Evolutionary conservation across 2,797 vertebrate species (phyloP), one percentile per base, ranked within the genome.

Genomic region (Aeoliscus strigatus): DNA sequence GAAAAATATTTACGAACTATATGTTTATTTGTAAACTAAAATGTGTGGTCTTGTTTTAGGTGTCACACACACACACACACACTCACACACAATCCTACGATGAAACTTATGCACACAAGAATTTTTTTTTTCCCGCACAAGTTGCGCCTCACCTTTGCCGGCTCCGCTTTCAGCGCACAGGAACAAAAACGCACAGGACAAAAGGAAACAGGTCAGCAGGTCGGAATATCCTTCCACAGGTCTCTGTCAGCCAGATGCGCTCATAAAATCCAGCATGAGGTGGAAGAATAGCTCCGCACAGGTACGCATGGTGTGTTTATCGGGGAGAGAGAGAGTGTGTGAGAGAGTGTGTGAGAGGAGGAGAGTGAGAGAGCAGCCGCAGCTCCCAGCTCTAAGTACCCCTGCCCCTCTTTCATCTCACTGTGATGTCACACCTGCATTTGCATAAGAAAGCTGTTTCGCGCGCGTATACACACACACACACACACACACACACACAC

Each of bases 401-500:
- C 67, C 80, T 61, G 81, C 54, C 71, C 71, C 25, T 66, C 90
- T 91, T 92, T 91, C 87, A 92, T 90, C 87, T 85, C 87, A 59
- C 78, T 69, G 86, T 93, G 92, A 94, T 91, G 92, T 94, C 92
- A 94, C 80, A 70, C 50, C 59, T 0, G 40, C 8, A 94, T 94
- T 93, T 90, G 84, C 92, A 94, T 94, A 91, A 91, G 88, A 93
- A 89, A 89, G 85, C 74, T 21, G 18, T 6, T n/a, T n/a, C n/a
- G n/a, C n/a, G n/a, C n/a, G n/a, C n/a, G n/a, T n/a, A n/a, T n/a
- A n/a, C 3, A 21, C 18, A 21, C 18, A 21, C 18, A 21, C 18
- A 21, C 18, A 21, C 6, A 6, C 6, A n/a, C n/a, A n/a, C 3
- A 21, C 18, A 21, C 18, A 21, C 18, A 21, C 18, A 21, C 18